A percentile compares a stretch with the other conserved stretches of the same genome.
Evolutionary conservation across 2,888 invertebrate species (phyloP).

Genomic region (Eilema caniola): DNA sequence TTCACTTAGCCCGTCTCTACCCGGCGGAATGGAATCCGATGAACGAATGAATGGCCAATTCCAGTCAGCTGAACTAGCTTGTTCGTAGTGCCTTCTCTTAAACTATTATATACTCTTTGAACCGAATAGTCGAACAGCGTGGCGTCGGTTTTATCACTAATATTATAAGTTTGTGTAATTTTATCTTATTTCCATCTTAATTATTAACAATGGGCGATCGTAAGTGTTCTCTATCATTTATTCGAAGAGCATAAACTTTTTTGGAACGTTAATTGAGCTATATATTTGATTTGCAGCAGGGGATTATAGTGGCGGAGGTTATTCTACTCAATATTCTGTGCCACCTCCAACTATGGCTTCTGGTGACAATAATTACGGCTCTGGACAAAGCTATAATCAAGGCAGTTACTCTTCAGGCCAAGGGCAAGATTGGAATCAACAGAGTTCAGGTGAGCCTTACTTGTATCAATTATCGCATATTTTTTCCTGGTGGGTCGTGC

Average conservation of each 20-base stretch:
- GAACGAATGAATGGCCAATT: too few relatives aligned
- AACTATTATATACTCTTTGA: too few relatives aligned
- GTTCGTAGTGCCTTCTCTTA: too few relatives aligned
- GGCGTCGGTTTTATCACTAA: conserved; percentile 42
- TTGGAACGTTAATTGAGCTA: neutral
- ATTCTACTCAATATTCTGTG: conserved; percentile 80
- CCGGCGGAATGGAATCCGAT: too few relatives aligned
- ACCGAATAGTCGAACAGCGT: conserved; percentile 33
- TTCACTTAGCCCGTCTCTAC: too few relatives aligned
- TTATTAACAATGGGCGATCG: conserved; percentile 47
- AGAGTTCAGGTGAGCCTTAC: conserved; percentile 62
- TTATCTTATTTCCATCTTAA: neutral
- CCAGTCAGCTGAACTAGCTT: too few relatives aligned
- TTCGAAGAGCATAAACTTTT: neutral
- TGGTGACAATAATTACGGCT: conserved; percentile 74
- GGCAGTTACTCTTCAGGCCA: conserved; percentile 67
- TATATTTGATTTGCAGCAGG: conserved; percentile 57
- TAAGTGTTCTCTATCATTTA: conserved; percentile 30
- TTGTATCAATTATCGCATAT: neutral
- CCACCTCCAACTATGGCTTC: conserved; percentile 78
- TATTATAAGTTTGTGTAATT: neutral
- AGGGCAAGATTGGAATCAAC: conserved; percentile 75
- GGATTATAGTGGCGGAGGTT: conserved; percentile 77
- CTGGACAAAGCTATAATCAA: conserved; percentile 72
- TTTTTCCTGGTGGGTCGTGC: neutral